Base-by-base conservation (phyloP, 2,888 invertebrate genomes). In the Formica aserva region DNA sequence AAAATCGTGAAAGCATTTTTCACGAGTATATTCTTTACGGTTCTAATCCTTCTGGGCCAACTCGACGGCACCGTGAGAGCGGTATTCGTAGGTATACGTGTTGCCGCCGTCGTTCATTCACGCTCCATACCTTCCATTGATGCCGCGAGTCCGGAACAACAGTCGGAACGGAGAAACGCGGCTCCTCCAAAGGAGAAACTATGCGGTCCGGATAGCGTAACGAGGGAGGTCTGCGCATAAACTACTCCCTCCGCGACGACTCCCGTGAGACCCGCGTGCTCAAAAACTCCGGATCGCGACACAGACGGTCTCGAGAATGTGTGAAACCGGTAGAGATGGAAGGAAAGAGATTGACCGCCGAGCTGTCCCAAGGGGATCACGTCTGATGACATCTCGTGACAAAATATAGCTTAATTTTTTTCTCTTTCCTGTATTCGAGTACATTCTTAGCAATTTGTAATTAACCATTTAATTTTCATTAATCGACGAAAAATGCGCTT, bases 141-240 rank as follows among this genome's bases (percentile, higher is more conserved):
- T 94, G 94, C 90, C 83, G 86, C 88, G 87, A 82, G 63, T 85
- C 71, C 77, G 52, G 67, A 32, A 66, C 66, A 55, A 55, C 35
- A 38, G 9, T 38, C 38, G 29, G 18, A 62, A 38, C 13, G 29
- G 48, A 69, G 77, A 75, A 69, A 75, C 88, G 90, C 91, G 91
- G 91, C 86, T 89, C 91, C 86, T 86, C 90, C 91, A 91, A 91
- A 91, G 91, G 89, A 91, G 91, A 92, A 94, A 92, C 92, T 94
- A 93, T 93, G 93, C 93, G 91, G 90, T 85, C 90, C 84, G 92
- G 91, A 94, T 94, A 93, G 94, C 93, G 94, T 94, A 94, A 94
- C 94, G 92, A 94, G 92, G 93, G 90, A 91, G 92, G 90, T 86
- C 90, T 91, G 84, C 88, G 91, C 92, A 93, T 92, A 92, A 93